Conservation (phyloP, 2,797 vertebrate species). For the Periophthalmus magnuspinnatus region DNA sequence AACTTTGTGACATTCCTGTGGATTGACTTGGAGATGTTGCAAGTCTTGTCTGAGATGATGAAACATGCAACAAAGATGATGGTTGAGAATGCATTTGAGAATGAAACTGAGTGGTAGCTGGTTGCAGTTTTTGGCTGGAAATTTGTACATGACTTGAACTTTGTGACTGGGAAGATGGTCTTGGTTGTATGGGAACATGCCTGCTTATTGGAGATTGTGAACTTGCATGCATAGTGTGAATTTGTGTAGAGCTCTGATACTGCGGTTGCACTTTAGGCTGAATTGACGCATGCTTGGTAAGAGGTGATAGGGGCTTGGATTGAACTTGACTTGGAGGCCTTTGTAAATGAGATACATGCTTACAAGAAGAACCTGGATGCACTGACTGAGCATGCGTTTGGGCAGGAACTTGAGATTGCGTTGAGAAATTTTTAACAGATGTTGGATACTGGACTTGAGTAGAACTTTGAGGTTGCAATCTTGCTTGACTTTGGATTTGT, state of each 20-base stretch:
- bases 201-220: conserved; percentile 39
- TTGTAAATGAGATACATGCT: background rate
- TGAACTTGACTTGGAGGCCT: background rate
- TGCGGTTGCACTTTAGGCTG: background rate
- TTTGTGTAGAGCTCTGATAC: conserved; percentile 20
- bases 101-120: conserved; percentile 27
- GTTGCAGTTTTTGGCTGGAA: conserved; percentile 41
- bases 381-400: background rate
- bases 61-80: conserved; percentile 37
- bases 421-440: background rate
- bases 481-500: background rate
- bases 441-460: conserved; percentile 4
- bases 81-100: conserved; percentile 36
- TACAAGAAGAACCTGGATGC: conserved; percentile 2
- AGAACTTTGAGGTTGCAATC: conserved; percentile 2
- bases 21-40: conserved; percentile 39
- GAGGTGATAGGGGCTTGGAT: background rate
- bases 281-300: background rate
- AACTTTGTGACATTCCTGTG: conserved; percentile 32
- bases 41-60: conserved; percentile 46
- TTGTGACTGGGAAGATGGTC: conserved; percentile 28
- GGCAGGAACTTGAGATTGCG: background rate
- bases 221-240: conserved; percentile 30
- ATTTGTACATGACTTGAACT: conserved; percentile 41
- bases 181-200: conserved; percentile 34